phyloP scores from a whole-genome alignment of 2,888 invertebrate genomes.

The Colostygia pectinataria region DNA sequence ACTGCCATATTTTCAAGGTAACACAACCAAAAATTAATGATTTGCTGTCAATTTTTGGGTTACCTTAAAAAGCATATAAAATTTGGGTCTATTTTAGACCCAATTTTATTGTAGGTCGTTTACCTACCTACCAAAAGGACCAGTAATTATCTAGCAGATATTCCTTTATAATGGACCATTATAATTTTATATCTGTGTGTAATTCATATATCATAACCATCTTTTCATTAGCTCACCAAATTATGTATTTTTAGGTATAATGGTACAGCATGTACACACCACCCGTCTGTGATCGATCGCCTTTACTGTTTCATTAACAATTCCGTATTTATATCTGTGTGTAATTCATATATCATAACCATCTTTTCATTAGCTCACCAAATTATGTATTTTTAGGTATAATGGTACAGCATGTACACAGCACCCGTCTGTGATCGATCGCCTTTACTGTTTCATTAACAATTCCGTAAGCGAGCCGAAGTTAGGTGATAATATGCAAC shows the following conservation, averaged over 20 bases:
- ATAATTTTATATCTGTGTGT: not conserved
- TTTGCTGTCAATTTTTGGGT: no score
- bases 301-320: conserved; percentile 51
- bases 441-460: conserved; percentile 49
- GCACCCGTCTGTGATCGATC: conserved; percentile 39
- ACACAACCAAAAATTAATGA: no score
- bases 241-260: conserved; percentile 13
- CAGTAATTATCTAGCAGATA: no score
- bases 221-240: not conserved
- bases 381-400: conserved; percentile 15
- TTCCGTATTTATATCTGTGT: conserved; percentile 30
- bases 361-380: not conserved
- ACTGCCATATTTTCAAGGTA: no score
- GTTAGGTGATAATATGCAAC: conserved; percentile 27
- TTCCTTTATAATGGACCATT: not conserved
- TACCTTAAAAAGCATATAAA: no score
- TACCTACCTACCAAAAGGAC: no score
- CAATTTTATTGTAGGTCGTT: no score
- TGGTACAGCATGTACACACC: not conserved
- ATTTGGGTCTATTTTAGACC: no score
- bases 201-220: not conserved
- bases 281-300: conserved; percentile 40
- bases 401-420: not conserved
- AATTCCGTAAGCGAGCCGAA: conserved; percentile 40
- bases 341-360: no score